Base-by-base conservation (phyloP, 2,113 vertebrate species). In the Ranitomeya variabilis region DNA sequence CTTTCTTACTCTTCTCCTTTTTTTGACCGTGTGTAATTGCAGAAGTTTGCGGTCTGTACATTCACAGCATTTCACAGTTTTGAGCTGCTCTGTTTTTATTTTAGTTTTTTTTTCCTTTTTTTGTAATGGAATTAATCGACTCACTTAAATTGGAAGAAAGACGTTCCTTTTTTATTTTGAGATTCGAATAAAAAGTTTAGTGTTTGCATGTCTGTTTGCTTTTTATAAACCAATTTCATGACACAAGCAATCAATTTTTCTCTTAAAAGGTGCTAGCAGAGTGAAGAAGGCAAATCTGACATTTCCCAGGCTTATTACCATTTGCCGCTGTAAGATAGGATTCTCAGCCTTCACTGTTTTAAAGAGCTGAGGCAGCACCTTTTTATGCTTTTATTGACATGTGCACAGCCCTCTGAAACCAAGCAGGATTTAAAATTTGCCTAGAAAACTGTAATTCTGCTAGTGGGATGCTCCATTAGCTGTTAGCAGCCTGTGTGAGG, bases 231-330 rank as follows among this genome's bases (percentile, higher is more conserved):
- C 92, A 89, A 91, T 92, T 90, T 82, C 93, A 93, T 93, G 94
- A 93, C 91, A 93, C 94, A 95, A 95, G 92, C 94, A 94, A 92
- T 95, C 95, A 94, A 95, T 95, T 95, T 95, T 91, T 92, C 94
- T 93, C 51, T 92, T 78, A 87, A 69, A 78, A 69, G 92, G 92
- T 94, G 93, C 94, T 93, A 93, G 31, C 92, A 91, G 91, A 93
- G 93, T 95, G 91, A 93, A 92, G 92, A 90, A 85, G 94, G 91
- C 92, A 66, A 77, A 77, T 52, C 80, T 78, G 80, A 84, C 80
- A 64, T 88, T 83, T 88, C 71, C 80, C 69, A 88, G 71, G 59
- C 87, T 88, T 88, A 78, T 83, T 83, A 88, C 80, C 69, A 83
- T 88, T 88, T 78, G 45, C 67, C 26, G 5, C 74, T 55, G 54